Conservation (phyloP, 2,888 invertebrate genomes). For the Adelphocoris suturalis region DNA sequence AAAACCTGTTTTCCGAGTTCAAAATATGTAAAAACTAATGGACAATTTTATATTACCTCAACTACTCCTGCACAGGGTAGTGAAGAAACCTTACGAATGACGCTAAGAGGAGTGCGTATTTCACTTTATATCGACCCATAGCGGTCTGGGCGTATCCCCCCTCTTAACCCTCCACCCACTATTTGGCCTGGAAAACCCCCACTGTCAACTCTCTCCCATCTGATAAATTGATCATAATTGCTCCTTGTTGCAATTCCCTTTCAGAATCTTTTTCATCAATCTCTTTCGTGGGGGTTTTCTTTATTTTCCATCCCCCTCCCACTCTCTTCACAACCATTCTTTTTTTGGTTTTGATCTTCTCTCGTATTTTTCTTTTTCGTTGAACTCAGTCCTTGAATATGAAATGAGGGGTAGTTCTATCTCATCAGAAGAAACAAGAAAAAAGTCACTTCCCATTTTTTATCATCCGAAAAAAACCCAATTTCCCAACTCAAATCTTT, state of each 20-base stretch:
- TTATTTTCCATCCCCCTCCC: constrained; percentile 10
- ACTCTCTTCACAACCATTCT: not conserved
- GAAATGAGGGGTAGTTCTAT: constrained; percentile 38
- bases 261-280: constrained; percentile 64
- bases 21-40: too few relatives aligned
- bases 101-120: constrained; percentile 35
- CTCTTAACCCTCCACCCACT: constrained; percentile 3
- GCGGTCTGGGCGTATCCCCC: constrained; percentile 64
- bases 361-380: not conserved
- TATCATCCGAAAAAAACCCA: constrained; percentile 19
- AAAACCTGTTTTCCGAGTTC: too few relatives aligned
- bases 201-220: constrained; percentile 24
- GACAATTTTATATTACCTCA: too few relatives aligned
- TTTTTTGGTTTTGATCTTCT: constrained; percentile 10
- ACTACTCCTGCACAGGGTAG: too few relatives aligned
- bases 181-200: constrained; percentile 38
- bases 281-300: constrained; percentile 38
- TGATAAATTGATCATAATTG: constrained; percentile 67
- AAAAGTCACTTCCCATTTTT: constrained; percentile 30
- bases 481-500: constrained; percentile 26
- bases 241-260: constrained; percentile 64
- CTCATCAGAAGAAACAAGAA: constrained; percentile 32
- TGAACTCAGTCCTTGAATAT: constrained; percentile 36
- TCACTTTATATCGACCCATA: constrained; percentile 63
- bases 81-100: not conserved